Percentiles rank a stretch among this genome's conserved stretches.
These are phyloP conservation scores for Craniophora ligustri DNA, from an alignment of 2,888 invertebrate species.

Conservation along the genomic window DNA sequence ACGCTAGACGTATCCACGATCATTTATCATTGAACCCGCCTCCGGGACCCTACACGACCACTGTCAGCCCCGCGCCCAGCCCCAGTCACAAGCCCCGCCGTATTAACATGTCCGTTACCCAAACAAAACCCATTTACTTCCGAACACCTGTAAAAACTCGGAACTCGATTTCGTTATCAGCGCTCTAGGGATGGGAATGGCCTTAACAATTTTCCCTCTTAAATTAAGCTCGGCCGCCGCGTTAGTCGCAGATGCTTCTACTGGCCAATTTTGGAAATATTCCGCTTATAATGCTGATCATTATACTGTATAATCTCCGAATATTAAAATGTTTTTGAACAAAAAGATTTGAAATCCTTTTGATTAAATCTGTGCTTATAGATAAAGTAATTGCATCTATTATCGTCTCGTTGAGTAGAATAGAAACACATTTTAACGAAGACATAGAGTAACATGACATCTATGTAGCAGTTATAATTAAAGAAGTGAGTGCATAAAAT, in stretches of 20 bases:
- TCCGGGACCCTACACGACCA: slow-evolving; percentile 7
- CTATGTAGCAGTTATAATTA: no score
- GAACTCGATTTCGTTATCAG: slow-evolving; percentile 55
- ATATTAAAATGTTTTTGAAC: slow-evolving; percentile 45
- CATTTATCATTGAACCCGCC: slow-evolving; percentile 40
- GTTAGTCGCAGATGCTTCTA: slow-evolving; percentile 60
- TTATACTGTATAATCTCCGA: slow-evolving; percentile 48
- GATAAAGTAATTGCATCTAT: slow-evolving; percentile 12
- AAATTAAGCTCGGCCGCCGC: slow-evolving; percentile 57
- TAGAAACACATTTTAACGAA: no score
- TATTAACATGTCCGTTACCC: slow-evolving; percentile 43
- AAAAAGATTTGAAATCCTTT: slow-evolving; percentile 28
- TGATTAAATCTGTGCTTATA: slow-evolving; percentile 19
- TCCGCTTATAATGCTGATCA: slow-evolving; percentile 34
- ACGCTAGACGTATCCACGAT: slow-evolving; percentile 5
- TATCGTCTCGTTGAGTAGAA: background rate
- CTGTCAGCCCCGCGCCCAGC: slow-evolving; percentile 26
- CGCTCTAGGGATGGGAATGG: slow-evolving; percentile 48
- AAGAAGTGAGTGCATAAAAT: no score
- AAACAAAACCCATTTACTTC: slow-evolving; percentile 51
- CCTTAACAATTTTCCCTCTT: slow-evolving; percentile 55
- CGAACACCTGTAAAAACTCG: slow-evolving; percentile 60
- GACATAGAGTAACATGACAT: no score
- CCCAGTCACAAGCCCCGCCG: slow-evolving; percentile 15
- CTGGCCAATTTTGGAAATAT: slow-evolving; percentile 50